Conservation (phyloP, 2,888 invertebrate genomes). For the Achlya flavicornis region DNA sequence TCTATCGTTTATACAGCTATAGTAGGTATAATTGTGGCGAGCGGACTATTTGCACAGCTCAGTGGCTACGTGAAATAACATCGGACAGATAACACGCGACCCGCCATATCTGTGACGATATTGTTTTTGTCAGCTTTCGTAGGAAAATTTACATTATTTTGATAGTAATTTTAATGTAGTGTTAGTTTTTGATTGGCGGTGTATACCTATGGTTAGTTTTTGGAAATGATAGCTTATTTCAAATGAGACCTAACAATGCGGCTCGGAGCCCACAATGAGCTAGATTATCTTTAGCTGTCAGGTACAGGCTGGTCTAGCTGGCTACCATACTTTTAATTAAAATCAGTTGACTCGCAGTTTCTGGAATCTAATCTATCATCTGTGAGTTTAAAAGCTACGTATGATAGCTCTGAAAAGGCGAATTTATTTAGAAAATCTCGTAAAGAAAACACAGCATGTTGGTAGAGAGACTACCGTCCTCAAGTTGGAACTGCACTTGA, state of each 20-base stretch:
- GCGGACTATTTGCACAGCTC: constrained; percentile 66
- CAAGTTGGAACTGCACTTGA: no score
- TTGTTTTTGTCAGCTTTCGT: constrained; percentile 41
- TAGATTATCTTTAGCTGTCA: no score
- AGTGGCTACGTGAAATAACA: constrained; percentile 72
- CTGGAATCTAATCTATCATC: no score
- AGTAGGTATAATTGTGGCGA: constrained; percentile 55
- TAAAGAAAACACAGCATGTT: no score
- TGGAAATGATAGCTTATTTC: not conserved
- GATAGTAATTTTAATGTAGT: not conserved
- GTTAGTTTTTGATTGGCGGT: not conserved
- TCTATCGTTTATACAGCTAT: constrained; percentile 28
- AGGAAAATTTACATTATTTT: constrained; percentile 16
- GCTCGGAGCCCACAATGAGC: no score
- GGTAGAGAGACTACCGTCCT: no score
- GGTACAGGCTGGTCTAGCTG: not conserved
- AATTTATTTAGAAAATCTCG: no score
- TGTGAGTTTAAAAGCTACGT: no score
- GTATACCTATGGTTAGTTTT: not conserved
- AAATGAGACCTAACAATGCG: no score
- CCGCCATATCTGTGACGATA: constrained; percentile 32
- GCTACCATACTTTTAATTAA: no score
- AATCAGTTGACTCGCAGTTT: no score
- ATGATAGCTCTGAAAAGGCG: no score
- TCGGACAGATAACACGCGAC: constrained; percentile 61